Conservation (phyloP, 2,888 invertebrate species). For the Scotopteryx bipunctaria region DNA sequence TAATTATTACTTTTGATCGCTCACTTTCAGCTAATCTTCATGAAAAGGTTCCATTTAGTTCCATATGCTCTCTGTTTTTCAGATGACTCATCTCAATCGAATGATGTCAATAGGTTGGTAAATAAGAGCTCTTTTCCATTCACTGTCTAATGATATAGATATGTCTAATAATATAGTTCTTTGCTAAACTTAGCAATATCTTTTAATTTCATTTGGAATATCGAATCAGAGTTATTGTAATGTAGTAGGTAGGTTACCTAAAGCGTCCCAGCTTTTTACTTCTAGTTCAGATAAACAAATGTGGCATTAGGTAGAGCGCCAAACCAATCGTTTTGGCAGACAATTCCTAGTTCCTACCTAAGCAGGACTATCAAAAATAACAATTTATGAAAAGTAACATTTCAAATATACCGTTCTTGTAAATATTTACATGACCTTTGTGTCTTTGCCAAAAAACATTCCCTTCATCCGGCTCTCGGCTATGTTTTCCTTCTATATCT, state of each 20-base stretch:
- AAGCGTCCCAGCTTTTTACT: too few species aligned
- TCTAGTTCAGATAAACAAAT: too few species aligned
- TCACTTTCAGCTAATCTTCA: neutral
- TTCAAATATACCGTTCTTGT: slow-evolving; percentile 45
- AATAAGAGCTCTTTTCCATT: too few species aligned
- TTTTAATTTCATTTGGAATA: too few species aligned
- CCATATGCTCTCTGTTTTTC: neutral
- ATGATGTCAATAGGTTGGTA: neutral
- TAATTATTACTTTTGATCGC: neutral
- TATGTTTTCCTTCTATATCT: slow-evolving; percentile 58
- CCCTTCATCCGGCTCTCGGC: slow-evolving; percentile 57
- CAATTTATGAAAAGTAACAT: slow-evolving; percentile 39
- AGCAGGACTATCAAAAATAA: neutral
- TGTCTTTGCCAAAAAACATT: slow-evolving; percentile 59
- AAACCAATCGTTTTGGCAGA: too few species aligned
- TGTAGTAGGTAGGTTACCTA: too few species aligned
- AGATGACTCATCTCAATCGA: neutral
- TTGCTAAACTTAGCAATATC: too few species aligned
- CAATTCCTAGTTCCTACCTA: neutral
- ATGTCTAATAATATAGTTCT: too few species aligned
- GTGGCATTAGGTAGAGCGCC: too few species aligned
- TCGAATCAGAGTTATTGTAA: too few species aligned
- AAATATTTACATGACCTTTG: slow-evolving; percentile 57
- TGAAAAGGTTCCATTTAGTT: neutral
- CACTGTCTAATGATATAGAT: too few species aligned